Evolutionary conservation across 2,888 invertebrate genomes (phyloP), one percentile per base, ranked within the genome.

Genomic region (Colostygia pectinataria): DNA sequence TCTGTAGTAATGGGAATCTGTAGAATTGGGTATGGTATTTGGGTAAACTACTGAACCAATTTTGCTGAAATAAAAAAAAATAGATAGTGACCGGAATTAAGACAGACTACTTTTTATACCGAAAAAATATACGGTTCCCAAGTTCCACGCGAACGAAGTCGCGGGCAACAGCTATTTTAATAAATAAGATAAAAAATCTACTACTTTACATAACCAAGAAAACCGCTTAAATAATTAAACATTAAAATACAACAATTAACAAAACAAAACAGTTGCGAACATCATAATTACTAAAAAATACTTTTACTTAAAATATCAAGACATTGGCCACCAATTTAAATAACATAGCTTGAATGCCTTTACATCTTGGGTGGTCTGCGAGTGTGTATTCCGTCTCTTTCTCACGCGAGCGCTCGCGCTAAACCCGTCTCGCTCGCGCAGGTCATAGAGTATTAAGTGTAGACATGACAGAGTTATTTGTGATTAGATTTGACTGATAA

Each of bases 351-450:
- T 55, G 71, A 76, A 85, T 84, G 77, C 83, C 80, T 67, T 55
- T 14, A 37, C 77, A 45, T 80, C 88, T 88, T 88, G 88, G 88
- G 88, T 88, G 88, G 88, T 88, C 88, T 70, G 57, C 65, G 52
- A 63, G 68, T 65, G 64, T 36, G 50, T 33, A 10, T 10, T 25
- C 57, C n/a, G 36, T 79, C 76, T 52, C 68, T 18, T 41, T 77
- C 71, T 12, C 54, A 33, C 77, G 0, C 8, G 20, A 2, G 27
- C 46, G 46, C 55, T 43, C 42, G 28, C 14, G 29, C 29, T 45
- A 43, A 60, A 36, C 44, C 43, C 18, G 4, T 61, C 66, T 54
- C 63, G 18, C n/a, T 64, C 51, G 25, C 39, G 55, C 55, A 53
- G 68, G 76, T 71, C 83, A 84, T 74, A 84, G 84, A 83, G 59